Base-by-base conservation (phyloP, 1,140 invertebrate species). In the Heliothis subflexa region DNA sequence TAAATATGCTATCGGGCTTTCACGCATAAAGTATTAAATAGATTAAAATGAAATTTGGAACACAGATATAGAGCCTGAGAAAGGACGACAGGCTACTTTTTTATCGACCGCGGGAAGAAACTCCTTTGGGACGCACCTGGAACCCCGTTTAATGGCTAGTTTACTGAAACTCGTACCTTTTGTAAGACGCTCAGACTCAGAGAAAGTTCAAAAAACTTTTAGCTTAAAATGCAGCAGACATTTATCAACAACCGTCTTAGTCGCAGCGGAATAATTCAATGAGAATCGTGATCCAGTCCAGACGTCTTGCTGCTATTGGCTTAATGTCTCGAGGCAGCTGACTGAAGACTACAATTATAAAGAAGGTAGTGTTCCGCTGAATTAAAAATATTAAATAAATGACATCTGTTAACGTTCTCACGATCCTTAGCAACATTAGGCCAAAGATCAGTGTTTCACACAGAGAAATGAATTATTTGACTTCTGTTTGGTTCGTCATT, bases 281-380 rank as follows among this genome's bases (percentile, higher is more conserved):
- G 18, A 50, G 5, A 52, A 13, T 52, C 21, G 18, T 25, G 16
- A 49, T 16, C 25, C 33, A 62, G 33, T 28, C 13, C 61, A 62
- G 61, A 16, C 59, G 14, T 25, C 28, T 40, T 25, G 64, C 11
- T 28, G 25, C 21, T 68, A 61, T 61, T 28, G 57, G 45, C 33
- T 47, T 66, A 66, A 49, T 52, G 14, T 66, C 18, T 25, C 18
- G 47, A 68, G 62, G 25, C 25, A 68, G 25, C 4, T 25, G 33
- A n/a, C 45, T 21, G 13, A 68, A 25, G 18, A 47, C 21, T 25
- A 50, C 45, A 68, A 68, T 49, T 68, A 68, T 25, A 49, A 25
- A 68, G 50, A 68, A 50, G 5, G 13, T 28, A 25, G 64, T 68
- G 47, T 21, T 50, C 25, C 47, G 49, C 45, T 40, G 33, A 68